Percentiles rank a stretch among this genome's conserved stretches.
Conservation (phyloP, 2,888 invertebrate genomes). For the Mythimna vitellina region DNA sequence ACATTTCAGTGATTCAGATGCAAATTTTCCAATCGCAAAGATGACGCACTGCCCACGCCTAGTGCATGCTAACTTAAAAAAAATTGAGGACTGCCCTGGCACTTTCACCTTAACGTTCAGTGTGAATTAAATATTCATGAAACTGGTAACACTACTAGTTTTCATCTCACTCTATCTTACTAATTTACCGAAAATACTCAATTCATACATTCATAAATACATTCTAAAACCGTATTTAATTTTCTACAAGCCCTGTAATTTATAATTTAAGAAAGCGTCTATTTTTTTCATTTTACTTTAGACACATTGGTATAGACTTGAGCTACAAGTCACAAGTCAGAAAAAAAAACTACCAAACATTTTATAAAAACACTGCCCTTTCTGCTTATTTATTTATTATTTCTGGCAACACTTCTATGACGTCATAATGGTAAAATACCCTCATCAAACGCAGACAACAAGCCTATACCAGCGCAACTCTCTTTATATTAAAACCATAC, state of each 20-base stretch:
- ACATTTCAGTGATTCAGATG: too few relatives aligned
- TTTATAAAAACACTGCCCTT: too few relatives aligned
- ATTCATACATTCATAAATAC: conserved; percentile 55
- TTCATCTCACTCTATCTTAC: conserved; percentile 5
- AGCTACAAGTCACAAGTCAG: background rate
- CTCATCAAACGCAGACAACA: background rate
- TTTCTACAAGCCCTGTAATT: conserved; percentile 64
- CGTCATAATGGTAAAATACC: conserved; percentile 5
- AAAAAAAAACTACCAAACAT: background rate
- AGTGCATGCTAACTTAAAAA: too few relatives aligned
- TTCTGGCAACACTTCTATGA: conserved; percentile 11
- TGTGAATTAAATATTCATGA: conserved; percentile 37
- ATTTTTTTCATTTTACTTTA: conserved; percentile 40
- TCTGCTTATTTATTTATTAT: conserved; percentile 2
- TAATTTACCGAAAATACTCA: conserved; percentile 45
- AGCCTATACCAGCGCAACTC: conserved; percentile 29
- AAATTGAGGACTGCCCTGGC: too few relatives aligned
- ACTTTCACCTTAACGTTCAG: background rate
- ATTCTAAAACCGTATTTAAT: conserved; percentile 42
- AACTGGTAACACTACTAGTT: conserved; percentile 9
- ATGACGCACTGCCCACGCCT: too few relatives aligned
- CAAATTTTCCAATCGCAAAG: too few relatives aligned
- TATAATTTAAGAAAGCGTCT: conserved; percentile 59
- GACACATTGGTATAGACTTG: conserved; percentile 28
- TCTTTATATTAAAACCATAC: conserved; percentile 26